phyloP scores from a whole-genome alignment of 2,113 vertebrate genomes.

The Anser brachyrhynchus region DNA sequence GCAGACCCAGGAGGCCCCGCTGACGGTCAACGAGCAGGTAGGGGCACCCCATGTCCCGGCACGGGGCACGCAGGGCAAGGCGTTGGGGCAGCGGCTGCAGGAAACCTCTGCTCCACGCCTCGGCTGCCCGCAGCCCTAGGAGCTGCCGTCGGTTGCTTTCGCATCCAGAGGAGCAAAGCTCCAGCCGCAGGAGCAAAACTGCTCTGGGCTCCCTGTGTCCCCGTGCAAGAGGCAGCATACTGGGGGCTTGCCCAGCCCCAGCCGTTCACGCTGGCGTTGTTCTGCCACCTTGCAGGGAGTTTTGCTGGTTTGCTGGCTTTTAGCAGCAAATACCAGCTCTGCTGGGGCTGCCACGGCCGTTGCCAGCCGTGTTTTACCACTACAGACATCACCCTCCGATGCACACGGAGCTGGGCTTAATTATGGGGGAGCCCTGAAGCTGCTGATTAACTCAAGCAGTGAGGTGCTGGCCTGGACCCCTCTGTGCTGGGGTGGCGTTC shows the following conservation, averaged over 20 bases:
- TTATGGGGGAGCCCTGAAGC: not conserved
- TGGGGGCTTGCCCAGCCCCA: fast-evolving
- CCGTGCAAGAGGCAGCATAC: too few species aligned
- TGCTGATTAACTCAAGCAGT: not conserved
- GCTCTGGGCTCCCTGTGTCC: not conserved
- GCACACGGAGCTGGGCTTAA: fast-evolving
- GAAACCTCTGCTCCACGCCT: not conserved
- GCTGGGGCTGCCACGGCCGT: fast-evolving
- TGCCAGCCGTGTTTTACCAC: not conserved
- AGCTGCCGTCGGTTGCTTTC: not conserved
- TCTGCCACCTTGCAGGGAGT: not conserved
- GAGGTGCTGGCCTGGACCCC: not conserved
- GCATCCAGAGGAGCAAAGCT: not conserved
- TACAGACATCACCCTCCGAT: fast-evolving
- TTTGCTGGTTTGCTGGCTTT: not conserved
- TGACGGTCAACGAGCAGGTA: conserved; percentile 96
- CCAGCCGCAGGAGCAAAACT: not conserved
- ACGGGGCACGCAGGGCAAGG: too few species aligned
- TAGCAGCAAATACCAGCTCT: not conserved
- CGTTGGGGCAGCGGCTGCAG: not conserved
- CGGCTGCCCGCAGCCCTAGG: not conserved
- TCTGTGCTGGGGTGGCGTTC: not conserved
- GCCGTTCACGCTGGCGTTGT: too few species aligned
- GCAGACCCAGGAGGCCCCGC: conserved; percentile 81
- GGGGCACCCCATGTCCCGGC: fast-evolving